Conservation (phyloP, 2,888 invertebrate species). For the Punctoribates punctum region DNA sequence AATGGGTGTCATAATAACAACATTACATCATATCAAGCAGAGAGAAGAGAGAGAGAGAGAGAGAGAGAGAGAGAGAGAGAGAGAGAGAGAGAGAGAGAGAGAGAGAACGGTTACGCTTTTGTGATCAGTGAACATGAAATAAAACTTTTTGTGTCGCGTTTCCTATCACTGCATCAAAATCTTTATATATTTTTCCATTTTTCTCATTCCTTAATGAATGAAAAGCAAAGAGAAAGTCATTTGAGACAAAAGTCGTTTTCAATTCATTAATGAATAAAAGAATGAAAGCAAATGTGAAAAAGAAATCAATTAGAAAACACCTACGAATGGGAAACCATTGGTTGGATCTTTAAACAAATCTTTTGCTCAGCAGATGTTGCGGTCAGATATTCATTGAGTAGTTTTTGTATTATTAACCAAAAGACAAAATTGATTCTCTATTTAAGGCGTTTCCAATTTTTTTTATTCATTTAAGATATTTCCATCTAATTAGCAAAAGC, state of each 20-base stretch:
- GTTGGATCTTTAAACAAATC: background rate
- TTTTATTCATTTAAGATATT: background rate
- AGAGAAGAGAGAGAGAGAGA: constrained; percentile 32
- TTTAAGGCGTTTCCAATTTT: too few relatives aligned
- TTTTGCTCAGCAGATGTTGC: background rate
- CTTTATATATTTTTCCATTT: background rate
- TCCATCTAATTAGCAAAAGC: background rate
- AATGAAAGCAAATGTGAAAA: background rate
- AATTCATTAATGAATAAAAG: too few relatives aligned
- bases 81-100: background rate
- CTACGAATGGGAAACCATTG: background rate
- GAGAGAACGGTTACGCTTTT: constrained; percentile 21
- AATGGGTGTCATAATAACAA: constrained; percentile 15
- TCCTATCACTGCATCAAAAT: constrained; percentile 14
- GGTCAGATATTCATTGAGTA: constrained; percentile 5
- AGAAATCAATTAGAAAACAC: background rate
- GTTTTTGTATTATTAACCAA: too few relatives aligned
- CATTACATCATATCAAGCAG: constrained; percentile 27
- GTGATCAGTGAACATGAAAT: constrained; percentile 23
- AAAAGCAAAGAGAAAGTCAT: background rate
- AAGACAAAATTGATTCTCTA: too few relatives aligned
- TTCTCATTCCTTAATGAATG: background rate
- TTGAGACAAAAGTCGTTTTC: background rate
- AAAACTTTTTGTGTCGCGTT: constrained; percentile 16
- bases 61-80: constrained; percentile 36